Evolutionary conservation across 2,888 invertebrate species (phyloP), one percentile per base, ranked within the genome.

Genomic region (Gortyna flavago): DNA sequence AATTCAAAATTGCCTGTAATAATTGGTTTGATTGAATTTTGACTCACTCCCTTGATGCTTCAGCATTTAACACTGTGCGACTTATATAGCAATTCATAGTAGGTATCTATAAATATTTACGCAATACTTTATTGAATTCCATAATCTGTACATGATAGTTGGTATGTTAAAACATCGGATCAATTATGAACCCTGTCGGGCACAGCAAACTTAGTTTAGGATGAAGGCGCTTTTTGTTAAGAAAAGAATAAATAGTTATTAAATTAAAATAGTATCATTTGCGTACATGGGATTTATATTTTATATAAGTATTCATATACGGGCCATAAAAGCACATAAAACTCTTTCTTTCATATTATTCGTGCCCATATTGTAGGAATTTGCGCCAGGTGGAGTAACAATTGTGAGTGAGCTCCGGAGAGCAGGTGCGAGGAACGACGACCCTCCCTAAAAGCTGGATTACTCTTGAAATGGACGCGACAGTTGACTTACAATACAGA

Each of bases 371-470:
- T 73, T 57, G 62, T 69, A 64, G 75, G 66, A 65, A 59, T 69
- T 71, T 32, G 77, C 59, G 70, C 72, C 84, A 87, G 83, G 79
- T 87, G 84, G 68, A 21, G 29, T 41, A 25, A 81, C 76, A 73
- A 76, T 80, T 73, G 79, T 70, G 69, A 79, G 77, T 82, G 79
- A 84, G 82, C 86, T 84, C 59, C 51, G 72, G 72, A 70, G 84
- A 74, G 18, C 87, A 87, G 87, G 87, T 87, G 87, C 68, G 77
- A 69, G 67, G 57, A 82, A 87, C 78, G 74, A 71, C 83, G 62
- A 57, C 32, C 72, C 66, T 41, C 73, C 68, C 75, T 74, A 68
- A 81, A 81, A 78, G 83, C 83, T 75, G 79, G 82, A 77, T 80
- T 74, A 78, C 78, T 71, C 41, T 79, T 77, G 71, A 81, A 85